Percentiles rank a stretch among this genome's conserved stretches.
Evolutionary conservation across 1,140 invertebrate genomes (phyloP).

Genomic region (Coptotermes formosanus): DNA sequence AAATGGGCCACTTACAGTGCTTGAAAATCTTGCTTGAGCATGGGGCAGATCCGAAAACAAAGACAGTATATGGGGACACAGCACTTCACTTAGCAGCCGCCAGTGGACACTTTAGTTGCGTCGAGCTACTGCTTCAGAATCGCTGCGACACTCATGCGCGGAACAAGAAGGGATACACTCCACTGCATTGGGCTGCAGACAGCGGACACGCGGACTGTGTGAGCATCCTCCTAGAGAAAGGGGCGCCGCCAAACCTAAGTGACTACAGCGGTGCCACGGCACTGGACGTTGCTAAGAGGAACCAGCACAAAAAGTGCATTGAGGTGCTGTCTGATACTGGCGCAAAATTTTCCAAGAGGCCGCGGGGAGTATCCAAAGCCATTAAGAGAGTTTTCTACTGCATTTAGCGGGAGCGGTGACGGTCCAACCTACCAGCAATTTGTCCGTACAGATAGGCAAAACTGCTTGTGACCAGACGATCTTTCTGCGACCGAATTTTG

Average conservation of each 20-base stretch:
- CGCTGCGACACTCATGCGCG: slow-evolving; percentile 57
- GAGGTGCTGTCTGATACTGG: slow-evolving; percentile 56
- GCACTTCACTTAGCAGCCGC: slow-evolving; percentile 43
- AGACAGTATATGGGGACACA: slow-evolving; percentile 72
- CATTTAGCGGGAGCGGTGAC: background rate
- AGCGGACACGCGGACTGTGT: slow-evolving; percentile 53
- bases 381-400: background rate
- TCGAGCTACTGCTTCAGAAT: slow-evolving; percentile 53
- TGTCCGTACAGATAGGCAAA: too few relatives aligned
- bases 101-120: slow-evolving; percentile 47
- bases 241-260: slow-evolving; percentile 25
- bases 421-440: too few relatives aligned
- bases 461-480: too few relatives aligned
- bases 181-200: slow-evolving; percentile 52
- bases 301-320: slow-evolving; percentile 58
- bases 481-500: too few relatives aligned
- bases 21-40: slow-evolving; percentile 63
- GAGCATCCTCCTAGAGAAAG: slow-evolving; percentile 47
- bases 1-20: slow-evolving; percentile 7
- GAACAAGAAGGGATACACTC: slow-evolving; percentile 39
- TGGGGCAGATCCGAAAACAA: slow-evolving; percentile 65
- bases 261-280: slow-evolving; percentile 52
- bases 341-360: slow-evolving; percentile 44
- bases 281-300: slow-evolving; percentile 59
- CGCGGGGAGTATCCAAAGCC: background rate